Base-by-base conservation (phyloP, 2,888 invertebrate species). In the Ormyrus nitidulus region DNA sequence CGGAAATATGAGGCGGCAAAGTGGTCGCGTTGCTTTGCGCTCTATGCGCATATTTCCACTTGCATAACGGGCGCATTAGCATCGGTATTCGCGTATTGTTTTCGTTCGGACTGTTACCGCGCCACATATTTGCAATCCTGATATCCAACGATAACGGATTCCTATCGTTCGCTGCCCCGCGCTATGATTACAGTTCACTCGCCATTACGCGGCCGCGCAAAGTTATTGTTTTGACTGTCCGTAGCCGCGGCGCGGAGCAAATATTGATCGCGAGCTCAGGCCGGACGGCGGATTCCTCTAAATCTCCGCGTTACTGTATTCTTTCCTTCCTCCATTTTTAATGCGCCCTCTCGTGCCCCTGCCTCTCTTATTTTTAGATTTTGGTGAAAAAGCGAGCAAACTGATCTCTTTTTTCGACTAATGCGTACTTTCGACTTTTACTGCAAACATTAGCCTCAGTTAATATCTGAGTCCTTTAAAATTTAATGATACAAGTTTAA, bases 81-180 rank as follows among this genome's bases (percentile, higher is more conserved):
- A 85, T 86, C 84, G 85, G 84, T 84, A 85, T 86, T 86, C 85
- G 82, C 85, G 84, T 87, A 87, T 86, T 87, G 86, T 87, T 88
- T 88, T 87, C 85, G 84, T 85, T 84, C 83, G 83, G 84, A 46
- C 19, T 49, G 58, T 58, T 9, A n/a, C 62, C 44, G 53, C 11
- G 10, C 77, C 81, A 79, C 84, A 82, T 85, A 86, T 87, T 87
- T 86, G 86, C 86, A 86, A 87, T 87, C 85, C 86, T 86, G 86
- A 87, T 87, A 87, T 85, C 84, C 82, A 83, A 84, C 86, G 87
- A 88, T 87, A 87, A 86, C 85, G 84, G 87, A 87, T 87, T 85
- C 86, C 87, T 85, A 86, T 86, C 86, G 83, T 84, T 83, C 83
- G n/a, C 11, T 65, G 5, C 51, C 6, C 59, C 76, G 69, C 66